Conservation (phyloP, 2,888 invertebrate species). For the Tetragonula carbonaria region DNA sequence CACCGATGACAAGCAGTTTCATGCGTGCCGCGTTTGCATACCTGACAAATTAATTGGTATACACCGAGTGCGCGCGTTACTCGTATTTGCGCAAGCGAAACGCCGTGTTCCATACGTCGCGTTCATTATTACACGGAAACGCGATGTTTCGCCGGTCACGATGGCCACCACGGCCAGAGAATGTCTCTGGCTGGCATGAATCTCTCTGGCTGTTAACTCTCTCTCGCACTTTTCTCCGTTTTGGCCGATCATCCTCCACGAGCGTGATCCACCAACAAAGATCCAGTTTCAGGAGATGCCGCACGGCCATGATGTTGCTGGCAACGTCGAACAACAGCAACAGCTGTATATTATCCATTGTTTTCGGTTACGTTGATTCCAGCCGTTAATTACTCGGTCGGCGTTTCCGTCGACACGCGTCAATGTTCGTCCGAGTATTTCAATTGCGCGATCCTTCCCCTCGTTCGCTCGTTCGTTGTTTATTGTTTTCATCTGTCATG, state of each 20-base stretch:
- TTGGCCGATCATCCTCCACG: not conserved
- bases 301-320: conserved; percentile 39
- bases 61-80: conserved; percentile 54
- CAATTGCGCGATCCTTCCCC: too few species aligned
- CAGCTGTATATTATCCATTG: conserved; percentile 61
- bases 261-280: conserved; percentile 31
- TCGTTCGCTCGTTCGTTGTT: too few species aligned
- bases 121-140: conserved; percentile 68
- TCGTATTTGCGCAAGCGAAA: conserved; percentile 67
- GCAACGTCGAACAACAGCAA: conserved; percentile 51
- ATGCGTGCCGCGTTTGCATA: conserved; percentile 58
- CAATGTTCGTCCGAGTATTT: not conserved
- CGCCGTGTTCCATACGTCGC: conserved; percentile 43
- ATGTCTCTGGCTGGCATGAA: too few species aligned
- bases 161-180: too few species aligned
- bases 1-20: conserved; percentile 64
- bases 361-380: conserved; percentile 33
- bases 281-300: conserved; percentile 31
- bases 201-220: not conserved
- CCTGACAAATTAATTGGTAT: conserved; percentile 69
- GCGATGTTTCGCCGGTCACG: not conserved
- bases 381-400: not conserved
- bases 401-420: too few species aligned
- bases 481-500: too few species aligned
- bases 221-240: conserved; percentile 18